Evolutionary conservation across 2,888 invertebrate species (phyloP), one percentile per base, ranked within the genome.

Genomic region (Drosophila merina): DNA sequence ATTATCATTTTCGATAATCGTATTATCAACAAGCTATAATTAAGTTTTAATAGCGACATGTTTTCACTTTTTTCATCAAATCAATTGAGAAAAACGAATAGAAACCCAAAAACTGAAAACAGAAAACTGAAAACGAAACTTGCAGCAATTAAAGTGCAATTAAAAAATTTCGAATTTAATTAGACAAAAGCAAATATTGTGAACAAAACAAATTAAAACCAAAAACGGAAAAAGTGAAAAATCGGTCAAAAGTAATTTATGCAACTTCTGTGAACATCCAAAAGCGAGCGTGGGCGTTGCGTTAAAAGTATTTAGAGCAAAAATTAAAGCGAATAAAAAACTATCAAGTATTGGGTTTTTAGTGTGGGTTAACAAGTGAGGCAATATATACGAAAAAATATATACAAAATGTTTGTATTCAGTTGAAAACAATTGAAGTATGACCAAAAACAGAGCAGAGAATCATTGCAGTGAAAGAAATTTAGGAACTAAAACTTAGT

Each of bases 341-440:
- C 20, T 20, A 20, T 54, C 8, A 26, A 42, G 9, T 33, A 28
- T 28, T 51, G n/a, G 42, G 44, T 20, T 38, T 49, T 56, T 36
- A 54, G 56, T 64, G 51, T 66, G 30, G 66, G 58, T 62, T 64
- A 66, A 45, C 57, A 48, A 68, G 51, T 82, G 80, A 72, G 69
- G 86, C 80, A 86, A 28, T 6, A 28, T 6, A 81, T 72, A 64
- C 63, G 45, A 8, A 25, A 28, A 50, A 20, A 20, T 20, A 20
- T 20, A 20, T n/a, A 40, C 8, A 20, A 70, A 75, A 20, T 20
- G 20, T 20, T 20, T 20, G 20, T 9, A 72, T 66, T 33, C 31
- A 48, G 70, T 20, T 63, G 63, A 64, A 86, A 84, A 67, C 76
- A 82, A 80, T 82, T 82, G 78, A 82, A 69, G 86, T 82, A 84